Conservation (phyloP, 2,888 invertebrate genomes). For the Ceraclea dissimilis region DNA sequence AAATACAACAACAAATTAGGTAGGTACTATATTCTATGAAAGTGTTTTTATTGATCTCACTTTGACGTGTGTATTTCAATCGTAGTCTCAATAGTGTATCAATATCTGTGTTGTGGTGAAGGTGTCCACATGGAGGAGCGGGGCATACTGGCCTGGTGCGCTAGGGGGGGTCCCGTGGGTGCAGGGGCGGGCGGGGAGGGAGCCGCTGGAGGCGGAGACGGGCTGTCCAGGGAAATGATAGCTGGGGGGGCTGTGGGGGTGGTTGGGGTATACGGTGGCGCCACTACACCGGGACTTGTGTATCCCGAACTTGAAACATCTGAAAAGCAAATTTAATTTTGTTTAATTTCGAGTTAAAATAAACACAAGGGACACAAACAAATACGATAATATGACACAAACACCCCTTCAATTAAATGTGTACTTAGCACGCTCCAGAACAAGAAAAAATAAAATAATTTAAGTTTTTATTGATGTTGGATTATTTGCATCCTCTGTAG, state of each 20-base stretch:
- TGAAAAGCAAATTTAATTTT: no score
- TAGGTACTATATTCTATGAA: no score
- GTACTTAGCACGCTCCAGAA: no score
- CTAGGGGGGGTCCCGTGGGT: constrained; percentile 28
- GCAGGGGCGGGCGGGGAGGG: constrained; percentile 39
- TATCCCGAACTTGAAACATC: constrained; percentile 37
- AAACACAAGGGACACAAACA: no score
- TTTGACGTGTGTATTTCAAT: background rate
- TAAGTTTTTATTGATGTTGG: no score
- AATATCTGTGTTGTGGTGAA: constrained; percentile 10
- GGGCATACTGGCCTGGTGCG: constrained; percentile 26
- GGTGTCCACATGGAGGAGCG: constrained; percentile 31
- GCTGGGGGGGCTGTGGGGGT: constrained; percentile 30
- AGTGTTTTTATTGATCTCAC: background rate
- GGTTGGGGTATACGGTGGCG: constrained; percentile 33
- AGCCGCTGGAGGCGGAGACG: constrained; percentile 47
- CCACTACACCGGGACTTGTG: constrained; percentile 46
- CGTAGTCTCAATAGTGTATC: background rate
- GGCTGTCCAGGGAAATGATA: constrained; percentile 57
- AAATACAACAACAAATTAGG: no score
- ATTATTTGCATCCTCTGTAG: no score
- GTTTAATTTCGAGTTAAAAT: no score
- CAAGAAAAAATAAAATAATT: no score
- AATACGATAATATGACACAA: background rate
- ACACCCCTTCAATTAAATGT: no score